Evolutionary conservation across 2,113 vertebrate species (phyloP).

Genomic region (Dinomys branickii): DNA sequence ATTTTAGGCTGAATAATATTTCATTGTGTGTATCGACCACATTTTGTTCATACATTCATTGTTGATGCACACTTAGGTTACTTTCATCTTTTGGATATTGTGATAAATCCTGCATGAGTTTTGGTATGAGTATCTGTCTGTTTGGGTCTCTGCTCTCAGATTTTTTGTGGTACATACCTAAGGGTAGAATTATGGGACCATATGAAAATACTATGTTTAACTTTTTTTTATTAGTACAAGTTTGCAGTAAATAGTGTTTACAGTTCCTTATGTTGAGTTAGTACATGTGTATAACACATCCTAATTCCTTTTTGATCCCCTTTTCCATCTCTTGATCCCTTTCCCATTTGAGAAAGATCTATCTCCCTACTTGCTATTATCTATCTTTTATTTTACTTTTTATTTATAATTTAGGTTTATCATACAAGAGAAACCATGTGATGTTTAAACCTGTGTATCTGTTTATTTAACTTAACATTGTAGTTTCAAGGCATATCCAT

Average conservation of each 20-base stretch:
- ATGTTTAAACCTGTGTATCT: background rate
- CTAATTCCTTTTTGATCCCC: background rate
- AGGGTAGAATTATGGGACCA: background rate
- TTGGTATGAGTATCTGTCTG: conserved; percentile 19
- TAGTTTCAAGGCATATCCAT: background rate
- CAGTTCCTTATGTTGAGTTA: background rate
- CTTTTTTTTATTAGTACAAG: background rate
- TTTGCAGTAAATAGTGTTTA: background rate
- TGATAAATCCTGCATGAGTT: conserved; percentile 26
- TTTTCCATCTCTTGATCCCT: background rate
- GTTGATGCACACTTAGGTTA: conserved; percentile 19
- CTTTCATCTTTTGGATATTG: conserved; percentile 39
- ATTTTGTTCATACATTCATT: conserved; percentile 37
- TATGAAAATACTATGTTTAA: conserved; percentile 43
- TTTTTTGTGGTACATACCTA: background rate
- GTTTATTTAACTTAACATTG: background rate
- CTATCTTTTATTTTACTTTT: background rate
- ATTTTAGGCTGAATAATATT: conserved; percentile 17
- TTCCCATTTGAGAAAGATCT: background rate
- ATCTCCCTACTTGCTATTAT: background rate
- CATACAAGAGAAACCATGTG: background rate
- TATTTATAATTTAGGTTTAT: background rate
- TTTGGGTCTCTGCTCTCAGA: conserved; percentile 22
- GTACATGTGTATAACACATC: background rate
- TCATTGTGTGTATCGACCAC: background rate